Conservation (phyloP, 1,140 invertebrate species). For the Argopecten irradians region DNA sequence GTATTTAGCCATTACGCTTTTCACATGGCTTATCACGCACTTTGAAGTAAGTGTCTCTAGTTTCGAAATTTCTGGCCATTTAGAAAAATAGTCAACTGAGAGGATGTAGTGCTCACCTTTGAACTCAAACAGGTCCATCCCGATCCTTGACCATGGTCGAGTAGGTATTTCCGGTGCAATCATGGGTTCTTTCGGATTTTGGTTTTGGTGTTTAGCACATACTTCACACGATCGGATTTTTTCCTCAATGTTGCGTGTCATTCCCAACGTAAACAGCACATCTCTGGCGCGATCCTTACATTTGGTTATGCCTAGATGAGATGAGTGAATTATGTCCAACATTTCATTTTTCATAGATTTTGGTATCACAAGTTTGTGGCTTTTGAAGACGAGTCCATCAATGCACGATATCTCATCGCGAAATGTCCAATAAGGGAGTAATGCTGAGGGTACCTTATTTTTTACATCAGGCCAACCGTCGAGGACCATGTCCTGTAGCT, state of each 20-base stretch:
- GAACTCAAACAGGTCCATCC: slow-evolving; percentile 33
- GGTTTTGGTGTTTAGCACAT: slow-evolving; percentile 33
- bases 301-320: slow-evolving; percentile 51
- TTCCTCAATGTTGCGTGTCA: slow-evolving; percentile 51
- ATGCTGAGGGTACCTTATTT: not conserved
- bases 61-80: slow-evolving; percentile 45
- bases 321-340: slow-evolving; percentile 36
- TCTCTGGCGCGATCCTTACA: slow-evolving; percentile 35
- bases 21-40: slow-evolving; percentile 30
- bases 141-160: slow-evolving; percentile 31
- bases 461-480: slow-evolving; percentile 39
- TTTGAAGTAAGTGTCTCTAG: slow-evolving; percentile 13
- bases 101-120: slow-evolving; percentile 12
- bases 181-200: not conserved
- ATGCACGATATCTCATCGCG: slow-evolving; percentile 39
- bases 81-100: slow-evolving; percentile 47
- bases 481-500: not conserved
- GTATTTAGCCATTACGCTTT: slow-evolving; percentile 32
- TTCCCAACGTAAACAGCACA: slow-evolving; percentile 37
- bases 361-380: slow-evolving; percentile 45
- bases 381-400: slow-evolving; percentile 48
- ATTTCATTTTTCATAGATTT: slow-evolving; percentile 26
- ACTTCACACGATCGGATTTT: slow-evolving; percentile 31
- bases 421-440: slow-evolving; percentile 33
- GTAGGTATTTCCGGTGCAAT: slow-evolving; percentile 17